These are phyloP conservation scores for Nysson spinosus DNA, from an alignment of 2,888 invertebrate genomes.

Conservation along the genomic window DNA sequence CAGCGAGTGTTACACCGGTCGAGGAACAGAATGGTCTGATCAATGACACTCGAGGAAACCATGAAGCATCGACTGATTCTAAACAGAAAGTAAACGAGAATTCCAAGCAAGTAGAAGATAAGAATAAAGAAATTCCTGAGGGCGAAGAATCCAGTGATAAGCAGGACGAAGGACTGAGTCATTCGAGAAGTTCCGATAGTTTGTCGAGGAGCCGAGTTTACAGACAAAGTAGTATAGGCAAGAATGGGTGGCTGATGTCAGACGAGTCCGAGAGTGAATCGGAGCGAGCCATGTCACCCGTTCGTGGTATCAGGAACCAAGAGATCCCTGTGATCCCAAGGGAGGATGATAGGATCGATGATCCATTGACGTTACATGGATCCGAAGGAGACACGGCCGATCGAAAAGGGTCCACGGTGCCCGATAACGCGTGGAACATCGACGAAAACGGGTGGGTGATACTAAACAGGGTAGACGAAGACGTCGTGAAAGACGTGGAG, in stretches of 20 bases:
- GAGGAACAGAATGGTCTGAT: neutral
- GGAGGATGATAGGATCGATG: neutral
- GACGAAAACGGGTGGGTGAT: conserved; percentile 62
- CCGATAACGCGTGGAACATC: conserved; percentile 47
- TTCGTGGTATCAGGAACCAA: neutral
- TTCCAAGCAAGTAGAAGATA: neutral
- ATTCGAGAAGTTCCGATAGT: conserved; percentile 9
- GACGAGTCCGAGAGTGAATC: conserved; percentile 65
- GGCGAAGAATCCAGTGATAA: neutral
- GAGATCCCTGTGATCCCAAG: neutral
- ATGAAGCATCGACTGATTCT: neutral
- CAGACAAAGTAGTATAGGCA: conserved; percentile 57
- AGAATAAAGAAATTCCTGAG: neutral
- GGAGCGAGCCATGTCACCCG: conserved; percentile 35
- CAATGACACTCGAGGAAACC: neutral
- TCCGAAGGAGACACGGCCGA: neutral
- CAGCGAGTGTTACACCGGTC: conserved; percentile 3
- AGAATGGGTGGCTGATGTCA: conserved; percentile 67
- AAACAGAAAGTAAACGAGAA: neutral
- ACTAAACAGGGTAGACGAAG: conserved; percentile 41
- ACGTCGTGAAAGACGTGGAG: conserved; percentile 37
- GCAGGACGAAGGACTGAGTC: neutral
- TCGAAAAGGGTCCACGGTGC: neutral
- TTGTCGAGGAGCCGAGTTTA: conserved; percentile 36
- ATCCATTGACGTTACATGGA: neutral